Base-by-base conservation (phyloP, 2,888 invertebrate species). In the Pristionchus exspectatus region DNA sequence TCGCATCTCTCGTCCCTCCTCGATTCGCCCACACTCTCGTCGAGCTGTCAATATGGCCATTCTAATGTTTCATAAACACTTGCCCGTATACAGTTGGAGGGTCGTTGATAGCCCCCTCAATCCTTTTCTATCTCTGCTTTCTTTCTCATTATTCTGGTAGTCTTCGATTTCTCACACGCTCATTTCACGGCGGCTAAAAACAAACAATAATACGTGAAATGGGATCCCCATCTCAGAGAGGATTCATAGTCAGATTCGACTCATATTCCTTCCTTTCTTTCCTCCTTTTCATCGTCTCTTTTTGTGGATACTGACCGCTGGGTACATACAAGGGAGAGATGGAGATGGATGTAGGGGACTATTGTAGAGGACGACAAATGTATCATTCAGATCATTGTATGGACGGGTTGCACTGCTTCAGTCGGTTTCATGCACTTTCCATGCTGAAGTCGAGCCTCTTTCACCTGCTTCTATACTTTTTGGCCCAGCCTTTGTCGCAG, bases 1-100 rank as follows among this genome's bases (percentile, higher is more conserved):
- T 44, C 74, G 14, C 44, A 38, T 30, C 44, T 38, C 33, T 38
- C 33, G 18, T 18, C 81, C 16, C 81, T 81, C 81, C 33, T 54
- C 50, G 7, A 54, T 50, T 81, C 81, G 18, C 54, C 54, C 33
- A 30, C 33, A 54, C 54, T 81, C 54, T 50, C 81, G 18, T 38
- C 81, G 50, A 44, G 50, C 50, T 77, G 44, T 77, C 21, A 54
- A 81, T 44, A 81, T 50, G 27, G 81, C n/a, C 81, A 50, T 81
- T 81, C 81, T 81, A 81, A 81, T 81, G 81, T 81, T 81, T 81
- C 81, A 81, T 54, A 81, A 54, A 81, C 44, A 81, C 81, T 27
- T 12, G 9, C 27, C 14, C 27, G 21, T 54, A 44, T 81, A 44
- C 81, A 81, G 74, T 38, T 72, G 77, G 72, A 72, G 72, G 77